These are phyloP conservation scores for Anolis sagrei DNA, from an alignment of 2,113 vertebrate species.

Conservation along the genomic window DNA sequence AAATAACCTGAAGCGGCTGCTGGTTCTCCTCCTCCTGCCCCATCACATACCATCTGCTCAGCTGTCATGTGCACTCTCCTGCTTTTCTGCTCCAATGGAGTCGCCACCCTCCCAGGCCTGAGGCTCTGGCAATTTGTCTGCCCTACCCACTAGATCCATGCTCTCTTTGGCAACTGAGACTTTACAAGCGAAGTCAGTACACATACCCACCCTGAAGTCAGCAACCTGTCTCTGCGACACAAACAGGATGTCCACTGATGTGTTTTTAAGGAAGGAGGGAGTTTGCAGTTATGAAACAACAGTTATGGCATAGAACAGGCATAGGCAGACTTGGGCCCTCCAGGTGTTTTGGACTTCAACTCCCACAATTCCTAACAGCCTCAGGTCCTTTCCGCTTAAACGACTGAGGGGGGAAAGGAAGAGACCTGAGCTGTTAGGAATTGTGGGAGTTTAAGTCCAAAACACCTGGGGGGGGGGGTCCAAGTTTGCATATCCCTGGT, in stretches of 20 bases:
- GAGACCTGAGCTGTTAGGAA: too few species aligned
- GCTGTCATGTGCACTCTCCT: background rate
- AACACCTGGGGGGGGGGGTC: too few species aligned
- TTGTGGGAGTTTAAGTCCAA: too few species aligned
- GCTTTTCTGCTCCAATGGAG: background rate
- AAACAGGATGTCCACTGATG: background rate
- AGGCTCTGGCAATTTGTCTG: background rate
- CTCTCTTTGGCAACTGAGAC: background rate
- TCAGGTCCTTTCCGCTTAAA: too few species aligned
- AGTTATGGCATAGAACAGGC: too few species aligned
- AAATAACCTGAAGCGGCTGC: background rate
- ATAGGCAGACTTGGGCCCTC: too few species aligned
- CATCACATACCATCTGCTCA: slow-evolving; percentile 13
- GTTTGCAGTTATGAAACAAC: background rate
- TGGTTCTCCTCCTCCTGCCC: background rate
- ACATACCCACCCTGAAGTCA: background rate
- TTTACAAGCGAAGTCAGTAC: background rate
- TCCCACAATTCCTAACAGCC: too few species aligned
- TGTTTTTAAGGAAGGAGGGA: background rate
- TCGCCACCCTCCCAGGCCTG: background rate
- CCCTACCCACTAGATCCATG: background rate
- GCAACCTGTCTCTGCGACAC: background rate
- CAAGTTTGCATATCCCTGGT: too few species aligned
- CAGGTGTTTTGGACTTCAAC: too few species aligned
- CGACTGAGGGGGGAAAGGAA: too few species aligned